These are phyloP conservation scores for Recurvirostra avosetta DNA, from an alignment of 2,113 vertebrate genomes.

Conservation along the genomic window DNA sequence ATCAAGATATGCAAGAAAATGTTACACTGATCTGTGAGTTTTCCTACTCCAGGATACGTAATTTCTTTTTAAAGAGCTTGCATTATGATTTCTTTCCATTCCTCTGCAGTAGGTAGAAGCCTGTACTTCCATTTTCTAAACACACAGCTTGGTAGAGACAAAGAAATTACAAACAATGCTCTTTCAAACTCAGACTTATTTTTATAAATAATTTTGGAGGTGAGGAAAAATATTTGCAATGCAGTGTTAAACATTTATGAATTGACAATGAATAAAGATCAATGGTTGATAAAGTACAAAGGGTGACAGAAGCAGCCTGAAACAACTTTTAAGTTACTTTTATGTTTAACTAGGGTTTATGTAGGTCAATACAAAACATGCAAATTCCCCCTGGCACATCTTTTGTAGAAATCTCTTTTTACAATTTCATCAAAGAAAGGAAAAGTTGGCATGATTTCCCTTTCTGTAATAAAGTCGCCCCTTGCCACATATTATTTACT, in stretches of 20 bases:
- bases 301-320: not conserved
- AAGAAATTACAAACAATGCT: not conserved
- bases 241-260: not conserved
- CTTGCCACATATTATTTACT: conserved; percentile 5
- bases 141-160: not conserved
- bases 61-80: not conserved
- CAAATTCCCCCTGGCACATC: not conserved
- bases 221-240: not conserved
- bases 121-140: not conserved
- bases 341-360: not conserved
- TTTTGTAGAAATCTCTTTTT: not conserved
- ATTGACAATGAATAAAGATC: not conserved
- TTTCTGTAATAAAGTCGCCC: not conserved
- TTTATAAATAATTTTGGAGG: not conserved
- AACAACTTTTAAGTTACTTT: not conserved
- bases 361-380: not conserved
- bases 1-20: not conserved
- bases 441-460: not conserved
- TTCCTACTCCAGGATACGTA: not conserved
- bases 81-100: not conserved
- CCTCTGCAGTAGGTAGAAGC: not conserved
- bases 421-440: not conserved
- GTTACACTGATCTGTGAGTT: not conserved
- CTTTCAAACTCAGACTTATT: not conserved
- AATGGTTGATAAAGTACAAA: not conserved